Evolutionary conservation across 2,888 invertebrate species (phyloP).

Genomic region (Scotopteryx bipunctaria): DNA sequence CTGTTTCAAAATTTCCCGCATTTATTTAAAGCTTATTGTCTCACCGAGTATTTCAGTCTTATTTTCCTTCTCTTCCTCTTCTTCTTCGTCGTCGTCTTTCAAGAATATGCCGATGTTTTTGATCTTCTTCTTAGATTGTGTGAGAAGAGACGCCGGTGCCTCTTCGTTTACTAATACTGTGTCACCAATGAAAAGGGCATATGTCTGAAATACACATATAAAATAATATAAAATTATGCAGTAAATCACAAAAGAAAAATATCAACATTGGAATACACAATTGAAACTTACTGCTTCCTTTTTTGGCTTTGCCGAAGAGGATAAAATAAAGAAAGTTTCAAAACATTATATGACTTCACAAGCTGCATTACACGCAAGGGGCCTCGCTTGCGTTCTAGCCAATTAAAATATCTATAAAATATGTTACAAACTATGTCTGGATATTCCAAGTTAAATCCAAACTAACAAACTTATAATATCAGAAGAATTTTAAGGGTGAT

Average conservation of each 20-base stretch:
- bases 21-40: constrained; percentile 31
- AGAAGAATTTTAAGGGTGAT: no score
- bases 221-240: constrained; percentile 10
- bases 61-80: constrained; percentile 91
- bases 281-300: constrained; percentile 18
- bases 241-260: no score
- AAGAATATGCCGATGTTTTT: constrained; percentile 98
- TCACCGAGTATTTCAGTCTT: constrained; percentile 89
- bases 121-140: constrained; percentile 96
- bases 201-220: constrained; percentile 70
- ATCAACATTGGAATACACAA: not conserved
- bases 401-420: no score
- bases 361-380: no score
- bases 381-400: no score
- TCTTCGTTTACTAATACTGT: constrained; percentile 97
- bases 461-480: no score
- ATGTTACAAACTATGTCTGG: no score
- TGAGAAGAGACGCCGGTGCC: constrained; percentile 92
- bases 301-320: constrained; percentile 15
- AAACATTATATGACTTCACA: no score
- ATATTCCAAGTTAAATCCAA: no score
- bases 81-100: constrained; percentile 94
- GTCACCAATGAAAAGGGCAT: constrained; percentile 97
- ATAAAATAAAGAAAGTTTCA: not conserved
- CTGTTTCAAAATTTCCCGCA: constrained; percentile 13